Evolutionary conservation across 2,888 invertebrate species (phyloP).

Genomic region (Cerastoderma edule): DNA sequence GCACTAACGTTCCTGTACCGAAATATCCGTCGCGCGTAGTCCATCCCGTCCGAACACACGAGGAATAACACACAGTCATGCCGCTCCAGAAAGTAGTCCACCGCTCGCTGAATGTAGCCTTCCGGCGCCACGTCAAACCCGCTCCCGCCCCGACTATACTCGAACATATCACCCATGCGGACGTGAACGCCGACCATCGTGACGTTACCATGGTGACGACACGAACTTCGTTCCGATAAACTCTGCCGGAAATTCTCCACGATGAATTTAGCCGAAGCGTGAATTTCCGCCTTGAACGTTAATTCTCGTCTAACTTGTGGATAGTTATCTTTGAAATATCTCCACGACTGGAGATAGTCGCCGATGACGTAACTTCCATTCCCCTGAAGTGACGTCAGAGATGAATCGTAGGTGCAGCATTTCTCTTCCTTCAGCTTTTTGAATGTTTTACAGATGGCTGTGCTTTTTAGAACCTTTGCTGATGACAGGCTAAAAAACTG

Average conservation of each 20-base stretch:
- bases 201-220: background rate
- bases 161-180: constrained; percentile 12
- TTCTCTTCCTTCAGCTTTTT: background rate
- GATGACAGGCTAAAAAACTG: constrained; percentile 16
- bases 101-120: constrained; percentile 17
- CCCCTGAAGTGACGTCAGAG: background rate
- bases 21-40: constrained; percentile 33
- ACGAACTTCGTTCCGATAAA: background rate
- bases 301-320: constrained; percentile 7
- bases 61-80: constrained; percentile 42
- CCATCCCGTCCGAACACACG: constrained; percentile 52
- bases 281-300: constrained; percentile 3
- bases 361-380: constrained; percentile 4
- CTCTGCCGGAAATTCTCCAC: constrained; percentile 4
- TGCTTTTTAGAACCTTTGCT: background rate
- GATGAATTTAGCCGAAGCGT: background rate
- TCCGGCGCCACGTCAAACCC: constrained; percentile 18
- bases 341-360: constrained; percentile 18
- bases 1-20: constrained; percentile 32
- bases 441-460: constrained; percentile 8
- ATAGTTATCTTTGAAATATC: constrained; percentile 5
- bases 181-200: constrained; percentile 24
- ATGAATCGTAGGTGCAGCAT: constrained; percentile 10
- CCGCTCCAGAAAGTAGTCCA: constrained; percentile 33
- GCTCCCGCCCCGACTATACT: background rate